phyloP scores from a whole-genome alignment of 2,113 vertebrate genomes.

The Scomber scombrus region DNA sequence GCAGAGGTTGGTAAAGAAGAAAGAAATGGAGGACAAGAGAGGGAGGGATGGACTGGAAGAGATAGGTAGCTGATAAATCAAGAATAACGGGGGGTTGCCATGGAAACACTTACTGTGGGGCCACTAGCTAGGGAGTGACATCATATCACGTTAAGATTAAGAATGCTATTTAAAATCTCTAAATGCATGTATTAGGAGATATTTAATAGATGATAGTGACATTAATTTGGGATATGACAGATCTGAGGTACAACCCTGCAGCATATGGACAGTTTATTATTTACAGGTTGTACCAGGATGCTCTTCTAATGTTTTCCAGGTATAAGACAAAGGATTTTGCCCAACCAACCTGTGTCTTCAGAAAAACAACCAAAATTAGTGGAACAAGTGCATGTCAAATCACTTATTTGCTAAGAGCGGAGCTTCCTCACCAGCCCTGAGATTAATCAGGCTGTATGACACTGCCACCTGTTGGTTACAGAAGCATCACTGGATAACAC shows the following conservation, averaged over 20 bases:
- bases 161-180: not conserved
- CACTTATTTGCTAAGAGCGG: not conserved
- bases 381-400: not conserved
- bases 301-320: not conserved
- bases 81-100: slow-evolving; percentile 70
- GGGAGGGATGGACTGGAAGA: slow-evolving; percentile 28
- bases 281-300: not conserved
- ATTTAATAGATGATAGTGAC: not conserved
- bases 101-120: slow-evolving; percentile 70
- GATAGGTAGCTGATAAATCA: slow-evolving; percentile 48
- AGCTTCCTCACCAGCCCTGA: not conserved
- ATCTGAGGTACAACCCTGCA: not conserved
- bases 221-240: not conserved
- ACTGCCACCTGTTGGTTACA: slow-evolving; percentile 68
- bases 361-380: not conserved
- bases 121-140: slow-evolving; percentile 58
- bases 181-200: not conserved
- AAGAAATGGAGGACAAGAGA: slow-evolving; percentile 55
- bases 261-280: not conserved
- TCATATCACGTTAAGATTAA: slow-evolving; percentile 48
- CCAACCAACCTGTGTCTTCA: not conserved
- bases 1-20: slow-evolving; percentile 41
- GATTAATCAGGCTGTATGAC: slow-evolving; percentile 27
- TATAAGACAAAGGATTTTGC: not conserved
- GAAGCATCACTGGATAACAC: slow-evolving; percentile 6